phyloP scores from a whole-genome alignment of 2,797 vertebrate species.

The Anolis apletophallus region DNA sequence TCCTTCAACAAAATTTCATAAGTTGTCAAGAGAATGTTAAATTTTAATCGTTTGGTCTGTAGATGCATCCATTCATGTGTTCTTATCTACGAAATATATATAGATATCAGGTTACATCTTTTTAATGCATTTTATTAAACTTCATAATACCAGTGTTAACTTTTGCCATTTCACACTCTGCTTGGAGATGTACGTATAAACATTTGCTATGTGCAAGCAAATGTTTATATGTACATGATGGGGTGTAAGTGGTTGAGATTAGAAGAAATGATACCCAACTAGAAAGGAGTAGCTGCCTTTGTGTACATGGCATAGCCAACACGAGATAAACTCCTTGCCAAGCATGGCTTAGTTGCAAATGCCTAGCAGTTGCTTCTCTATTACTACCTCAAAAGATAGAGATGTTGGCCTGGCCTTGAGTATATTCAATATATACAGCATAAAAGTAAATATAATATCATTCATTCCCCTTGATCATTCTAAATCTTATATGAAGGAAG shows the following conservation, averaged over 20 bases:
- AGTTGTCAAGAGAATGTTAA: conserved; percentile 96
- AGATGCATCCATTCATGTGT: conserved; percentile 98
- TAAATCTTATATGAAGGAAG: neutral
- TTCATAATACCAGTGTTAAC: neutral
- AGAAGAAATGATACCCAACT: neutral
- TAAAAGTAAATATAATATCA: neutral
- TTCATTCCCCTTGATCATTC: neutral
- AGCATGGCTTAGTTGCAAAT: neutral
- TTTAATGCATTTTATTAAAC: neutral
- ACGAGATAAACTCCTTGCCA: neutral
- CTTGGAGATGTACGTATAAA: neutral
- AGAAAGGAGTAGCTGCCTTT: neutral
- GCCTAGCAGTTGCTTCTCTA: neutral
- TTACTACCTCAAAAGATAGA: neutral
- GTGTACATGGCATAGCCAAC: neutral
- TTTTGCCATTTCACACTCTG: neutral
- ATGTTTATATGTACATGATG: neutral
- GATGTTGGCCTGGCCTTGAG: neutral
- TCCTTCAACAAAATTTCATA: conserved; percentile 98
- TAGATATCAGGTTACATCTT: neutral
- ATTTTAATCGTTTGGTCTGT: conserved; percentile 94
- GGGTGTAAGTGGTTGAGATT: neutral
- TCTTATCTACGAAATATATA: conserved; percentile 85
- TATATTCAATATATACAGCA: neutral
- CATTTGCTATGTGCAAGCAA: neutral